Conservation (phyloP, 92 coral and sea anemone species). For the Heteractis magnifica region DNA sequence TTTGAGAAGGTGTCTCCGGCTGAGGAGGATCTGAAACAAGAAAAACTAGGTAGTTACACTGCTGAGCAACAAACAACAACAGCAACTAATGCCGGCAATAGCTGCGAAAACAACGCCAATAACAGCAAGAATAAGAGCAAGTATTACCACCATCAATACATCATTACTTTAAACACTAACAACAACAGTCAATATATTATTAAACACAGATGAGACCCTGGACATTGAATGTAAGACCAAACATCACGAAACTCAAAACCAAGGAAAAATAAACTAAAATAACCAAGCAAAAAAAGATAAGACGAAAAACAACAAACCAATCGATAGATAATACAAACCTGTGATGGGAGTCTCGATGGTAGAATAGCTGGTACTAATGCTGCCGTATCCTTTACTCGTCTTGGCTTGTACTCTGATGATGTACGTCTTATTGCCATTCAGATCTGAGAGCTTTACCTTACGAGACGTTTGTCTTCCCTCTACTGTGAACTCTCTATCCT, state of each 20-base stretch:
- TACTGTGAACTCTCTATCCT: neutral
- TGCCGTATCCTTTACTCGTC: slow-evolving; percentile 46
- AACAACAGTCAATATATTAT: no score
- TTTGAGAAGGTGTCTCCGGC: slow-evolving; percentile 5
- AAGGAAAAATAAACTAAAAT: neutral
- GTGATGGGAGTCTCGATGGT: slow-evolving; percentile 26
- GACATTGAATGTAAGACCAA: no score
- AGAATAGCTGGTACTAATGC: neutral
- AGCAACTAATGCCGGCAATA: no score
- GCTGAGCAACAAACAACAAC: neutral
- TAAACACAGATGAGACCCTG: no score
- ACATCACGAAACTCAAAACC: no score
- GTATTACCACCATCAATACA: no score
- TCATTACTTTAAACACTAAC: no score
- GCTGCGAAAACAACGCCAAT: neutral
- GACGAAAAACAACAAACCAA: no score
- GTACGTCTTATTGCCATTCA: slow-evolving; percentile 35
- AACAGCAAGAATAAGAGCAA: no score
- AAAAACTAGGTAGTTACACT: neutral
- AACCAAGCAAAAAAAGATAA: neutral
- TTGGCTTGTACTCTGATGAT: slow-evolving; percentile 31
- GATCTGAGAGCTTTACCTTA: slow-evolving; percentile 12
- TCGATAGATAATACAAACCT: slow-evolving; percentile 7
- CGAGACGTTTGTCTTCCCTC: slow-evolving; percentile 1
- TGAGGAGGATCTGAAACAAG: slow-evolving; percentile 36